Evolutionary conservation across 2,113 vertebrate genomes (phyloP).

Genomic region (Sceloporus tristichus): DNA sequence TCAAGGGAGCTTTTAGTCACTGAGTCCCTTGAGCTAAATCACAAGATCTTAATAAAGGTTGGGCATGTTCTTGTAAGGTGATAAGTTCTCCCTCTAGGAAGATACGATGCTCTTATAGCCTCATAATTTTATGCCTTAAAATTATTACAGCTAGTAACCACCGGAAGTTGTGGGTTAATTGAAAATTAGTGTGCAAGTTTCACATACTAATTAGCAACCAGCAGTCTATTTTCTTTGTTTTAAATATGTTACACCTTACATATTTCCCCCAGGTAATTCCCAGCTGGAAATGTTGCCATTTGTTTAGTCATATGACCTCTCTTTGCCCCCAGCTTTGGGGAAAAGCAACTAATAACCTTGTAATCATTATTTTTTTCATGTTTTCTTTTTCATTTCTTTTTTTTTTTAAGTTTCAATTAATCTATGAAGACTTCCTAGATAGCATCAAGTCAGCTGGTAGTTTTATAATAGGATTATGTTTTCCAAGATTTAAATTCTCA

Average conservation of each 20-base stretch:
- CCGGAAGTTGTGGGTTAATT: slow-evolving; percentile 36
- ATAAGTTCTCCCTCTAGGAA: slow-evolving; percentile 1
- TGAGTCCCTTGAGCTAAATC: not conserved
- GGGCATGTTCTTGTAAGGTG: not conserved
- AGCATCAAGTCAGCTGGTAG: slow-evolving; percentile 82
- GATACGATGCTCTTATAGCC: slow-evolving; percentile 11
- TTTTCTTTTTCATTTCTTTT: slow-evolving; percentile 3
- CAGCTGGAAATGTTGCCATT: slow-evolving; percentile 62
- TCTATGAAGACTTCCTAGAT: slow-evolving; percentile 78
- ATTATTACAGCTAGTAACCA: not conserved
- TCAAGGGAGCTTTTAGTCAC: slow-evolving; percentile 1
- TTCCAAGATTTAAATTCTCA: slow-evolving; percentile 84
- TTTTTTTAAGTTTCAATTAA: slow-evolving; percentile 74
- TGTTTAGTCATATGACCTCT: slow-evolving; percentile 67
- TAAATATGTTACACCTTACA: not conserved
- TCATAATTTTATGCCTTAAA: not conserved
- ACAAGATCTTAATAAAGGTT: slow-evolving; percentile 19
- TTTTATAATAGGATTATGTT: slow-evolving; percentile 86
- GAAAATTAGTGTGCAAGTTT: slow-evolving; percentile 8
- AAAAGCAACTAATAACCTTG: slow-evolving; percentile 77
- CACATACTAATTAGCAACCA: slow-evolving; percentile 10
- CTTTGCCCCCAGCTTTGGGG: slow-evolving; percentile 66
- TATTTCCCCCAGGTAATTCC: slow-evolving; percentile 45
- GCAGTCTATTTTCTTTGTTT: not conserved
- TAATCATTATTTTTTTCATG: slow-evolving; percentile 77